Evolutionary conservation across 2,888 invertebrate species (phyloP), one percentile per base, ranked within the genome.

Genomic region (Aelia acuminata): DNA sequence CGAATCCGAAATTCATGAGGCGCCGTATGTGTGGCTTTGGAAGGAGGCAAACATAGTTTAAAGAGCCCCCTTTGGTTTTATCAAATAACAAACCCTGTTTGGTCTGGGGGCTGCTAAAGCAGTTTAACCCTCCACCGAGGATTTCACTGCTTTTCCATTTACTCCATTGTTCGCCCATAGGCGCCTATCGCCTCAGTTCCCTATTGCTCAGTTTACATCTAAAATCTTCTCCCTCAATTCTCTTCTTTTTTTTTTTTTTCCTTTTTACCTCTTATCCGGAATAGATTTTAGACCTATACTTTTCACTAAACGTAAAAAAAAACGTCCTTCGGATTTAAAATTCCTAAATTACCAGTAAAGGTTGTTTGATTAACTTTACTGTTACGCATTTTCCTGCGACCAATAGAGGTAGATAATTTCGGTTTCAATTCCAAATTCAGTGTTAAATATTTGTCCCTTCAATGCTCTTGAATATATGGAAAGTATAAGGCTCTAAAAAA

Each of bases 1-100:
- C 75, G 84, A 87, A 87, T 87, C 87, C 87, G 80, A 87, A 87
- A 87, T 87, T 87, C 87, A 87, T 87, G 87, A 87, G 87, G 87
- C 26, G 57, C 57, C 63, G 80, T 43, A 80, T 80, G 80, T 80
- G 80, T 80, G 63, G 63, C 63, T 70, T 10, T 35, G 63, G 63
- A 70, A 85, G 49, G 85, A 85, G 31, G 49, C 49, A 49, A 49
- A 53, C 49, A 49, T 85, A 35, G 49, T 53, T 85, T 53, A 85
- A 85, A 85, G 31, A 85, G 35, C 85, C 85, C 85, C 39, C 35
- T 43, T 43, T 49, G 85, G 80, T 87, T 84, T 87, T 87, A 87
- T 87, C 87, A 53, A 87, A 87, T 87, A 87, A 87, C 75, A 87
- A 63, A 50, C 39, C 49, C 49, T 85, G 85, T 85, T 85, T 85